Evolutionary conservation across 2,797 vertebrate species (phyloP), one percentile per base, ranked within the genome.

Genomic region (Nyctalus aviator): DNA sequence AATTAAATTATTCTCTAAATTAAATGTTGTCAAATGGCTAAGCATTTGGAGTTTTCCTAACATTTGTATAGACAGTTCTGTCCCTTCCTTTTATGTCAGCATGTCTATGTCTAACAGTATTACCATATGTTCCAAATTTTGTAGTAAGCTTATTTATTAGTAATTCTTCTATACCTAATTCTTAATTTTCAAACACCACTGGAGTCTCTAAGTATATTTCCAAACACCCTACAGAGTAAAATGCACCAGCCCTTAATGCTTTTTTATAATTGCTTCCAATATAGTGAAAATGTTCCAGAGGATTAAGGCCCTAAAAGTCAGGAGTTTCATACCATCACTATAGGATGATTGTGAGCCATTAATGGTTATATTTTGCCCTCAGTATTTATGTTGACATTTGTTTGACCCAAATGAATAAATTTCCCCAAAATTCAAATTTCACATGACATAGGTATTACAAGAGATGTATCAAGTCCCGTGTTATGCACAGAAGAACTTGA

Each of bases 1-100:
- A 96, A 41, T 78, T 32, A 66, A 89, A 87, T 68, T 75, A 90
- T 48, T 87, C n/a, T 84, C 30, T 79, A 75, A 75, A 90, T 76
- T 81, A 64, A 78, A 89, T 57, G 2, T 18, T 59, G 32, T 88
- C 69, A 91, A 81, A 72, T 0, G n/a, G 27, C 55, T 79, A 81
- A 73, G 32, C 32, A 53, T 25, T 75, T 91, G 35, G n/a, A n/a
- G 4, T 64, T 73, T 84, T 72, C 11, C 32, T 17, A 17, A 10
- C 32, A 59, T 71, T 11, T 53, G 53, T 50, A 21, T 44, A 64
- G 11, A 35, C 1, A 30, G 5, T 53, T 73, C 27, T 23, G 12
- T 14, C 35, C 66, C 12, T 90, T 69, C 13, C 13, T 75, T 53
- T 69, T 35, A 23, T 46, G 15, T 53, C 6, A 76, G n/a, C 15